phyloP scores from a whole-genome alignment of 2,888 invertebrate species.

The Brachypterus glaber region DNA sequence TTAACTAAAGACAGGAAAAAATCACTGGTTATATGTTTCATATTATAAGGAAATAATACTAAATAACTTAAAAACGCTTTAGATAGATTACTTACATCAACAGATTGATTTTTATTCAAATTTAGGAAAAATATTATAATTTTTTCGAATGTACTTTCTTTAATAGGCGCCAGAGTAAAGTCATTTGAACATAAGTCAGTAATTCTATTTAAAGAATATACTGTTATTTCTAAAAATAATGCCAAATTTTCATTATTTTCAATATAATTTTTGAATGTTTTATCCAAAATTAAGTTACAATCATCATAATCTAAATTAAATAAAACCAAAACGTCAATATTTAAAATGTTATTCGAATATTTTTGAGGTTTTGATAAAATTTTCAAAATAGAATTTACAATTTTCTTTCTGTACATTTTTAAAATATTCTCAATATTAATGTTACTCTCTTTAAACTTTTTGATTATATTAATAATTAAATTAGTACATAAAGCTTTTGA shows the following conservation, averaged over 20 bases:
- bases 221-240: constrained; percentile 19
- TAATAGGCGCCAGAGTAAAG: too few relatives aligned
- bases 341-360: constrained; percentile 39
- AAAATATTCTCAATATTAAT: constrained; percentile 30
- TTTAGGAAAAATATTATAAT: constrained; percentile 20
- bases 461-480: constrained; percentile 25
- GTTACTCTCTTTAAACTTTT: constrained; percentile 12
- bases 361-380: constrained; percentile 42
- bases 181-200: constrained; percentile 14
- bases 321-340: too few relatives aligned
- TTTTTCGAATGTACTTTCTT: too few relatives aligned
- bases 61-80: constrained; percentile 48
- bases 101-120: constrained; percentile 19
- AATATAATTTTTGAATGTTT: constrained; percentile 11
- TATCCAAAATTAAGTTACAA: constrained; percentile 39
- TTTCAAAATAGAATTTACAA: constrained; percentile 37
- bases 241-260: constrained; percentile 8
- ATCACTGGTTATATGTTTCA: constrained; percentile 43
- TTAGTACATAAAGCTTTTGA: constrained; percentile 30
- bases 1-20: constrained; percentile 47
- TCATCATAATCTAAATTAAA: constrained; percentile 37
- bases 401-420: constrained; percentile 47
- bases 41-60: constrained; percentile 50
- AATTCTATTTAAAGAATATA: constrained; percentile 24
- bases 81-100: constrained; percentile 45